Base-by-base conservation (phyloP, 2,113 vertebrate species). In the Epinephelus moara region DNA sequence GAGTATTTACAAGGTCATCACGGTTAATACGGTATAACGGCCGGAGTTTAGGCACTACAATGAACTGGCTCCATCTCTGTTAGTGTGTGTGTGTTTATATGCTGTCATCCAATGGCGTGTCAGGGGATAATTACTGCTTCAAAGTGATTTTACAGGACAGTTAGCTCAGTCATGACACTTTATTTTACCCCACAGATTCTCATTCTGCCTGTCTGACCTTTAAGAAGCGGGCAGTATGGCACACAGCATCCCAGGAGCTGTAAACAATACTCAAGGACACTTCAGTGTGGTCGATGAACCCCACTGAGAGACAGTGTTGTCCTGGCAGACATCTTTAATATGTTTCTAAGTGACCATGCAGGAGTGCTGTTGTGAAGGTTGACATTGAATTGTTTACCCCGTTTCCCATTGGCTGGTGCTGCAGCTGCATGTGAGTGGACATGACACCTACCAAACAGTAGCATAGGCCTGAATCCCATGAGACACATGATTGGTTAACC, bases 401-500 rank as follows among this genome's bases (percentile, higher is more conserved):
- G n/a, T 66, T 21, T 80, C 70, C 69, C 33, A 84, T 77, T 80
- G 69, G 74, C 78, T 85, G 75, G 23, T 19, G 21, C 49, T 1
- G 0, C 76, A 73, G 81, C 88, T 80, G 47, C 68, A 70, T 85
- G 40, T 52, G 63, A 78, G 66, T 78, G 86, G 75, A 77, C 47
- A 37, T 62, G 0, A 70, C 74, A 66, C 56, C 62, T 61, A 63
- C 85, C 72, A 85, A 82, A 86, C 85, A 80, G 88, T 82, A 86
- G 91, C 84, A 52, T 8, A 57, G 69, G 77, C 79, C 80, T 4
- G 15, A 80, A 17, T 82, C 81, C 63, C 69, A 69, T 42, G 64
- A 78, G 82, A 73, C 45, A 61, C 70, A 21, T 30, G 75, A 82
- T 82, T 88, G 82, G 89, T 88, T 88, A 56, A 85, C 87, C 86